Base-by-base conservation (phyloP, 2,113 vertebrate species). In the Pachypanchax playfairii region DNA sequence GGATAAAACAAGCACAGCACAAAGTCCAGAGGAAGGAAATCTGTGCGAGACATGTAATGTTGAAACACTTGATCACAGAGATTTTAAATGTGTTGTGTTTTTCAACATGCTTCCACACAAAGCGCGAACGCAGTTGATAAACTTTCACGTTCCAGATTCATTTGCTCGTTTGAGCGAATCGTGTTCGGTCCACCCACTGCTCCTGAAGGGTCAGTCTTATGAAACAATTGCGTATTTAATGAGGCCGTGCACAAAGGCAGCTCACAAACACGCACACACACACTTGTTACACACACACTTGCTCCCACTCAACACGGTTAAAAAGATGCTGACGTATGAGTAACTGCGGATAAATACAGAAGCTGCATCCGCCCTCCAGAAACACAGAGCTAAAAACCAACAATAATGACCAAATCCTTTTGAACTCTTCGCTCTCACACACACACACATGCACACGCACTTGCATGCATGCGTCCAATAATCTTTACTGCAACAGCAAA, bases 251-350 rank as follows among this genome's bases (percentile, higher is more conserved):
- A 54, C 52, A 39, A 54, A 67, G 47, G 62, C 44, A 57, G 60
- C 47, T 57, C 44, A 18, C 70, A 48, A 36, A 41, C 49, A 43
- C 64, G 33, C 52, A 35, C 54, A 62, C 70, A 70, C 61, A 63
- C n/a, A n/a, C n/a, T n/a, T n/a, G n/a, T 59, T 47, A 56, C 22
- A 43, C 31, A 28, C 70, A 66, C 61, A 43, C n/a, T 49, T 35
- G 62, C 73, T 86, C 82, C 83, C 75, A 90, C 86, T 87, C 86
- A 73, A 51, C 64, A 70, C 63, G 61, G 75, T 75, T 79, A 73
- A 86, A 86, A 88, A 86, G 69, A 85, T 83, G 83, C 81, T 83
- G 80, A 86, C 81, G 79, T 84, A 71, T 78, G 84, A 87, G 75
- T 85, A 87, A 87, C 74, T 80, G 79, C 59, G 59, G 71, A 77